Conservation (phyloP, 2,797 vertebrate genomes). For the Semaprochilodus insignis region DNA sequence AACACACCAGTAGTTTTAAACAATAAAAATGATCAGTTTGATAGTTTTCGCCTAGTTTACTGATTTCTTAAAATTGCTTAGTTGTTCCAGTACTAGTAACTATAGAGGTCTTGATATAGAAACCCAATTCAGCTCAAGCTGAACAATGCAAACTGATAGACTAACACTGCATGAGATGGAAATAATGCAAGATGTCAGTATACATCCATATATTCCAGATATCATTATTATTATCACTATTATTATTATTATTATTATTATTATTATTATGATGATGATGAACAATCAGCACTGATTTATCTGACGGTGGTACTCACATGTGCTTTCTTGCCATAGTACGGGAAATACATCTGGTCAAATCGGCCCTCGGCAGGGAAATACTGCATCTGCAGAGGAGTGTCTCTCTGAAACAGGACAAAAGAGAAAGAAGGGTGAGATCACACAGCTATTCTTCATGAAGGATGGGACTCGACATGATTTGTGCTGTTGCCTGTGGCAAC, state of each 20-base stretch:
- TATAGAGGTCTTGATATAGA: too few species aligned
- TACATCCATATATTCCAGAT: too few species aligned
- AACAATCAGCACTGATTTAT: background rate
- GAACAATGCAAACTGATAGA: too few species aligned
- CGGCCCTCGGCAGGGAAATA: slow-evolving; percentile 82
- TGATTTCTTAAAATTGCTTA: too few species aligned
- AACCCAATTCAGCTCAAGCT: too few species aligned
- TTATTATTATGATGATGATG: background rate
- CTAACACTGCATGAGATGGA: too few species aligned
- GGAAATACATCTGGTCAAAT: slow-evolving; percentile 92
- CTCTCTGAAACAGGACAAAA: slow-evolving; percentile 72
- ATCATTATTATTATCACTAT: background rate
- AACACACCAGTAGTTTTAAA: too few species aligned
- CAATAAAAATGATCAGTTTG: too few species aligned
- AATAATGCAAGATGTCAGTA: too few species aligned
- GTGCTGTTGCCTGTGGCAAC: slow-evolving; percentile 50
- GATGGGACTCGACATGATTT: slow-evolving; percentile 34
- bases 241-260: background rate
- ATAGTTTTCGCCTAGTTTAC: too few species aligned
- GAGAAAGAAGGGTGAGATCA: slow-evolving; percentile 36
- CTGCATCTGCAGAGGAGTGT: slow-evolving; percentile 70
- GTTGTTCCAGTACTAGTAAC: too few species aligned
- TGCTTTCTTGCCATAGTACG: slow-evolving; percentile 90
- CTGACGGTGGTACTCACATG: slow-evolving; percentile 82
- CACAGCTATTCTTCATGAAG: background rate